Evolutionary conservation across 1,140 invertebrate species (phyloP), one percentile per base, ranked within the genome.

Genomic region (Zaprionus davidi): DNA sequence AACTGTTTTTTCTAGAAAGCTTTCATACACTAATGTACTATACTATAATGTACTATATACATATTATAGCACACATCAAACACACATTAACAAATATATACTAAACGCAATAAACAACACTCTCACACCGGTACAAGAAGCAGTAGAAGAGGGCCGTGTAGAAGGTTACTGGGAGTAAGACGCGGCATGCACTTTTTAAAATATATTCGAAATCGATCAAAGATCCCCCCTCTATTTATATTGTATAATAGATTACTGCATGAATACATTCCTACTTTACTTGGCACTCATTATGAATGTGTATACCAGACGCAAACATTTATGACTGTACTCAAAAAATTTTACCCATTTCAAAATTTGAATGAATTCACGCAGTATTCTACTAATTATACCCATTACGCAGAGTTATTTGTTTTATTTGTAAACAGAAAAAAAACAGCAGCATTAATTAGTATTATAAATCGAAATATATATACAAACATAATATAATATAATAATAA

Each of bases 1-100:
- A 90, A 90, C 86, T 76, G 78, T 79, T 86, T 90, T 90, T 90
- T 90, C 79, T 90, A 90, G 81, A 90, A 90, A 90, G 85, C 85
- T 90, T 90, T 90, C 85, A 82, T 77, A 82, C 72, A 78, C 49
- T 64, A 74, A 74, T 58, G 36, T 66, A 65, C 26, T 78, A 85
- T 38, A 73, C 51, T 46, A 59, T 31, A 59, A 53, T 38, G 17
- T 36, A 53, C 20, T 55, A 77, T 55, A 68, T 49, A 24, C 24
- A 82, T 73, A 79, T 49, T 67, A 78, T 82, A 82, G 68, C 38
- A 64, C 26, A 70, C 53, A 57, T 44, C 53, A 22, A 22, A 22
- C 22, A 22, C 22, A 22, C 22, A 70, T 26, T 70, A 22, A 65
- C 9, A 78, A 24, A 76, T 60, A 69, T 12, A 76, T 38, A 56